Percentiles rank a stretch among this genome's conserved stretches.
phyloP scores from a whole-genome alignment of 2,113 vertebrate genomes.

The Diglossa brunneiventris region DNA sequence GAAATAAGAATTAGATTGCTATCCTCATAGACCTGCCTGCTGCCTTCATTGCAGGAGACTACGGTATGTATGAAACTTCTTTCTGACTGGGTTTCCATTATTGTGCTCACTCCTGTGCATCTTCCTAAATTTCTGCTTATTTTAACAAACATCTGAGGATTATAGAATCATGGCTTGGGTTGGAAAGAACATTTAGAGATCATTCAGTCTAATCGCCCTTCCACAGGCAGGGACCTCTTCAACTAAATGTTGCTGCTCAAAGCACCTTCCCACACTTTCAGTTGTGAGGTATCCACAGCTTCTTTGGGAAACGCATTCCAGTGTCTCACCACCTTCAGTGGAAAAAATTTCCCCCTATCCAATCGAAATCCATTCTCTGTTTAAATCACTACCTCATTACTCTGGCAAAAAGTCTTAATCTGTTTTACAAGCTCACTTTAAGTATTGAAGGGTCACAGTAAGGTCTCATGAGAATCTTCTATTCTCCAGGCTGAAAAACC shows the following conservation, averaged over 20 bases:
- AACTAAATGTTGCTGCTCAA: background rate
- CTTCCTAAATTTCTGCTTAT: background rate
- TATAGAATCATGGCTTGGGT: background rate
- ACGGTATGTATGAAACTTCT: background rate
- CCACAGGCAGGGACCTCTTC: background rate
- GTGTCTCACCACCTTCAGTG: background rate
- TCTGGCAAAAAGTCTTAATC: background rate
- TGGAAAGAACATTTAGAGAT: background rate
- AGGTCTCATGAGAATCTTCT: background rate
- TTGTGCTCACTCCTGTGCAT: background rate
- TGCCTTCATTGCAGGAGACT: background rate
- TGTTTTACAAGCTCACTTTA: background rate
- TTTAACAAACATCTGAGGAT: background rate
- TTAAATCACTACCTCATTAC: background rate
- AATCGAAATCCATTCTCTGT: background rate
- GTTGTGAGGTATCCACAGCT: rapidly evolving
- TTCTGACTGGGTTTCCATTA: background rate
- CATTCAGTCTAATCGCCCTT: background rate
- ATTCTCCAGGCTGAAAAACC: background rate
- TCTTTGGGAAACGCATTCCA: background rate
- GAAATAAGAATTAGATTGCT: background rate
- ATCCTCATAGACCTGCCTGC: background rate
- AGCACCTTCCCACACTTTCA: background rate
- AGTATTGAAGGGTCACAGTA: background rate
- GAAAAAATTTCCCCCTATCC: background rate